Base-by-base conservation (phyloP, 2,113 vertebrate genomes). In the Ailuropoda melanoleuca region DNA sequence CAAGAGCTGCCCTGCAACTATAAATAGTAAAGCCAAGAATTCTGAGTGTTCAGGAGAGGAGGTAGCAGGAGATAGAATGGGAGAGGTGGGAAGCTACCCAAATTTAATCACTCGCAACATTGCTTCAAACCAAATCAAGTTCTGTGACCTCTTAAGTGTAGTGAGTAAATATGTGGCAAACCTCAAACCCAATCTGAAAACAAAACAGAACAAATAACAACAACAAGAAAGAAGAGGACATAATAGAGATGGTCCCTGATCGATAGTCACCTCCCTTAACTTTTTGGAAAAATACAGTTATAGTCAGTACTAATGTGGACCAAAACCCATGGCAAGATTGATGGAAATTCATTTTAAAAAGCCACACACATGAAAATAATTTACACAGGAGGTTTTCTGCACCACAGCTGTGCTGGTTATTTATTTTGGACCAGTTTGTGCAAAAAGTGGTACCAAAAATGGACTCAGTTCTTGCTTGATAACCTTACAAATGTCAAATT, bases 311-410 rank as follows among this genome's bases (percentile, higher is more conserved):
- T 97, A 97, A 98, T 56, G 78, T 97, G 93, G 95, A 98, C 97
- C 93, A 98, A 98, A 97, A 98, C 37, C 97, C 98, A 98, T 39
- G 98, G 98, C 99, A 99, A 99, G 98, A 99, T 97, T 98, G 98
- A 99, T 98, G 97, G 96, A 98, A 99, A 98, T 98, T 99, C 98
- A 97, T 97, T 98, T 98, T 98, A 96, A 98, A 98, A 98, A 98
- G 97, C 98, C 98, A 99, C 98, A 98, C 98, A 99, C 97, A 98
- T 99, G 98, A 98, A 99, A 99, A 98, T 98, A 98, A 98, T 99
- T 98, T 99, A 98, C 98, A 97, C 97, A 98, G 90, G 97, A 98
- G 98, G 95, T 90, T 98, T 98, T 96, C 97, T 96, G 95, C 90
- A 96, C 87, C 98, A 98, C 98, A 99, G 98, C 98, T 98, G 98